These are phyloP conservation scores for Anastatus disparis DNA, from an alignment of 1,140 invertebrate species.

Conservation along the genomic window DNA sequence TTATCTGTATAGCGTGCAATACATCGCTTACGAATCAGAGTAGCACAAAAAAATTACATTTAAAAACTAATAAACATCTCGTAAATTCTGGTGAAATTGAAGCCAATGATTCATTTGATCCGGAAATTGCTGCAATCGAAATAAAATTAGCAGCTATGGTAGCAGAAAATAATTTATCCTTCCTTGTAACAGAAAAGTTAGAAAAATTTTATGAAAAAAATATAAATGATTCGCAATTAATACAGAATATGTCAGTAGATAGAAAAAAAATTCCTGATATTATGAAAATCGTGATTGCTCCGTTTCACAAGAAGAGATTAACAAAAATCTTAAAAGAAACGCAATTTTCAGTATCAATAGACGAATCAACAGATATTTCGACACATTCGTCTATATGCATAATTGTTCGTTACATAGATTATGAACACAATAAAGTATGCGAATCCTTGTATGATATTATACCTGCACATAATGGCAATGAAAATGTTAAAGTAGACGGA, in stretches of 20 bases:
- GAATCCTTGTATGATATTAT: background rate
- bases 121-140: background rate
- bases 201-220: conserved; percentile 15
- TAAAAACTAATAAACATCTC: too few relatives aligned
- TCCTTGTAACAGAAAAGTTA: conserved; percentile 25
- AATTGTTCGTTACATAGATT: background rate
- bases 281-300: conserved; percentile 45
- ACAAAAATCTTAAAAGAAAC: conserved; percentile 24
- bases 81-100: too few relatives aligned
- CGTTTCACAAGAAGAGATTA: conserved; percentile 40
- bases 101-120: too few relatives aligned
- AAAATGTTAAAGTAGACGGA: background rate
- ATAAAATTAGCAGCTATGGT: background rate
- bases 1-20: too few relatives aligned
- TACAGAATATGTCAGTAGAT: conserved; percentile 25
- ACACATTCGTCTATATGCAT: background rate
- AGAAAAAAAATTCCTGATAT: conserved; percentile 39
- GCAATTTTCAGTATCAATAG: conserved; percentile 29
- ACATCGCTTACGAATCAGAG: too few relatives aligned
- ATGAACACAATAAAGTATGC: background rate
- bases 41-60: too few relatives aligned
- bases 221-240: conserved; percentile 39
- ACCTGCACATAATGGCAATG: background rate
- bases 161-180: background rate
- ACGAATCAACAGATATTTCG: conserved; percentile 36